phyloP scores from a whole-genome alignment of 2,888 invertebrate species.

The Therioaphis trifolii region DNA sequence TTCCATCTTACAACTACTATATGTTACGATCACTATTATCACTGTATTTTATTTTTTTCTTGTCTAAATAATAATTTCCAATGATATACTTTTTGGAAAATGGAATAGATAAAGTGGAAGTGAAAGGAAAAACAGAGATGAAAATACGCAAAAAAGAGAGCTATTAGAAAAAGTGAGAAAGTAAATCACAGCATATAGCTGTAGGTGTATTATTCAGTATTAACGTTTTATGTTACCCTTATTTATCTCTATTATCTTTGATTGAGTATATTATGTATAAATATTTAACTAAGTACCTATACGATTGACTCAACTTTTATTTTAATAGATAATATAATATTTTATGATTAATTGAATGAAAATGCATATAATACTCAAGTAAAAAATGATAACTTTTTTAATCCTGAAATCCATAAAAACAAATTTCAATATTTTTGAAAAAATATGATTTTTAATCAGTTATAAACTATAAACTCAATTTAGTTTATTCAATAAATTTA shows the following conservation, averaged over 20 bases:
- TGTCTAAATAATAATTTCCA: neutral
- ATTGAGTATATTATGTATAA: neutral
- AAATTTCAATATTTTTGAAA: too few species aligned
- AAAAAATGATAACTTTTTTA: too few species aligned
- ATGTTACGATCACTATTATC: neutral
- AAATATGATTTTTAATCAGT: too few species aligned
- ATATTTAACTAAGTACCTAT: too few species aligned
- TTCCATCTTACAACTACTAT: neutral
- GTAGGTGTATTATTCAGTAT: constrained; percentile 51
- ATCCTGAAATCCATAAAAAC: too few species aligned
- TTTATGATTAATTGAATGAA: too few species aligned
- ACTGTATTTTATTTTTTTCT: neutral
- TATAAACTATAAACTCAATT: too few species aligned
- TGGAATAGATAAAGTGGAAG: neutral
- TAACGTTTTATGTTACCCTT: constrained; percentile 29
- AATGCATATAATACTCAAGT: too few species aligned
- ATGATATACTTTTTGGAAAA: neutral
- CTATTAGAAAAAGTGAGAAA: neutral
- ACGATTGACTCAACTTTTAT: too few species aligned
- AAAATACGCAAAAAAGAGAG: neutral
- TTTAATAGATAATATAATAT: too few species aligned
- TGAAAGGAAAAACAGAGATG: neutral
- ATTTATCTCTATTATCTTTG: neutral
- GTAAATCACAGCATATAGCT: neutral
- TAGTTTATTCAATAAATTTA: too few species aligned